phyloP scores from a whole-genome alignment of 2,888 invertebrate genomes.

The Callinectes sapidus region DNA sequence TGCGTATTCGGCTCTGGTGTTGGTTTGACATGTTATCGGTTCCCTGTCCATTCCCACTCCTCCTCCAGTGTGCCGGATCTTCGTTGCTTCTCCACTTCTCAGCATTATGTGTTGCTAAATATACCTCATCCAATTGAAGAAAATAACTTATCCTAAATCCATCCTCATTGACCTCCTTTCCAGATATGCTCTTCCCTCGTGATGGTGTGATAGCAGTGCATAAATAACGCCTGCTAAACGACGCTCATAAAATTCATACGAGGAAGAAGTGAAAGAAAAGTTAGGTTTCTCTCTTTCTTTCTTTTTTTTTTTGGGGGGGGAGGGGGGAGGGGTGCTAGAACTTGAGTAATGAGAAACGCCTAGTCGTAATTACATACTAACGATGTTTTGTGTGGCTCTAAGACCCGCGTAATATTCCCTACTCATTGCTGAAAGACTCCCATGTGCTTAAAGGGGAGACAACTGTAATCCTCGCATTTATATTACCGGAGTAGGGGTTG shows the following conservation, averaged over 20 bases:
- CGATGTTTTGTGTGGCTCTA: neutral
- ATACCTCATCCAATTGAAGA: neutral
- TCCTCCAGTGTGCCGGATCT: neutral
- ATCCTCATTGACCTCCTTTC: neutral
- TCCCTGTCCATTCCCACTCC: neutral
- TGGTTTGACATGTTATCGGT: neutral
- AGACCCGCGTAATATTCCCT: neutral
- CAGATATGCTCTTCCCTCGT: neutral
- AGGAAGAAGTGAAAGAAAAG: neutral
- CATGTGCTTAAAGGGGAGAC: neutral
- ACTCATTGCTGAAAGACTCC: neutral
- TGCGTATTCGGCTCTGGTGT: neutral
- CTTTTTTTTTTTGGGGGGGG: too few species aligned
- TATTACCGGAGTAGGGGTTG: neutral
- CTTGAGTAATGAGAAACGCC: neutral
- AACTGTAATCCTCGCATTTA: conserved; percentile 10
- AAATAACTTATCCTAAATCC: neutral
- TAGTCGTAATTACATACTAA: neutral
- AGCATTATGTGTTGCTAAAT: neutral
- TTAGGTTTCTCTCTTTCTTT: neutral
- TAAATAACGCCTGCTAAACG: neutral
- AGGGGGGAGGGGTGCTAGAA: too few species aligned
- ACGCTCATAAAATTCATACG: neutral
- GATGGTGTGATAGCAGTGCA: neutral
- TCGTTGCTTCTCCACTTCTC: neutral